Evolutionary conservation across 2,797 vertebrate genomes (phyloP), one percentile per base, ranked within the genome.

Genomic region (Danio albolineatus): DNA sequence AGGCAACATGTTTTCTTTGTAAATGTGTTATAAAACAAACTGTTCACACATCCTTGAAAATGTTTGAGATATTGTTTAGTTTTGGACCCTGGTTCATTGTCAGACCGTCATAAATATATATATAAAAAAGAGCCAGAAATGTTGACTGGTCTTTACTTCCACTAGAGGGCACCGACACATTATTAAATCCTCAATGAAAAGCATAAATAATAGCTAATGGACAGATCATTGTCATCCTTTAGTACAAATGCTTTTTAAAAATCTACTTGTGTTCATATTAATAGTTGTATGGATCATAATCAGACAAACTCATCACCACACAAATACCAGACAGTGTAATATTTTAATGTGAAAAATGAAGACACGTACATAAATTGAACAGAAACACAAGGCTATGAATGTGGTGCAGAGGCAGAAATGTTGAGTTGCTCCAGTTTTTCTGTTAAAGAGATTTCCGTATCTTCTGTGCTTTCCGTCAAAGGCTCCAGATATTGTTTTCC

Each of bases 401-500:
- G 4, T 74, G 75, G 81, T 21, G 79, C 61, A 10, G 89, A 86
- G 39, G 88, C 76, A 1, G 94, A 91, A 80, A 96, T 92, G 84
- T 92, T 91, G 48, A 96, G 93, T 85, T 95, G 91, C 83, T 94
- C 89, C 36, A 96, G 90, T 86, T 94, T 95, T 83, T 96, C 91
- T 75, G 91, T 91, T 73, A 96, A 85, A 4, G 91, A 91, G 4
- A 87, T 88, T 4, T 89, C 90, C 71, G 90, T 83, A 80, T 28
- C 56, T 59, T 89, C 76, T 7, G 91, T 88, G 0, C 89, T 88
- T 83, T 93, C 90, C 0, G 89, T 79, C 1, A 94, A 91, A 48
- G 93, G 93, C 84, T 99, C 96, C 82, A 96, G 78, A 89, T 95
- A 97, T 71, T 86, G 83, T 0, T 85, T 92, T 76, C 96, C 97